Conservation (phyloP, 2,113 vertebrate species). For the Channa maculata region DNA sequence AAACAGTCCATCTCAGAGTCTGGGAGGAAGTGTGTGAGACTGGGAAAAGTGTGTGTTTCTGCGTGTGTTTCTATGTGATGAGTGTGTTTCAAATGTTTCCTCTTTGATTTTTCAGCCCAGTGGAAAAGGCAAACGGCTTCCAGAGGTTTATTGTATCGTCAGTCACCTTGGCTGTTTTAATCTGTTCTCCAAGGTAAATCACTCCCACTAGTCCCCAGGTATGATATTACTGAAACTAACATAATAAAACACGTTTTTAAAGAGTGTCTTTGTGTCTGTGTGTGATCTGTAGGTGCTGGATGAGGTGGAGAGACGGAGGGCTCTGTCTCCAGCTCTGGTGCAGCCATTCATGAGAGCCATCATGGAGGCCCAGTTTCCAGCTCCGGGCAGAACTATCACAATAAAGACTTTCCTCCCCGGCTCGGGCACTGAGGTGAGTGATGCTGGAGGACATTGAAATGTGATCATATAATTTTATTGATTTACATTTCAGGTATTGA, state of each 20-base stretch:
- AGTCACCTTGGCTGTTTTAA: slow-evolving; percentile 94
- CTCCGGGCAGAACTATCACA: slow-evolving; percentile 89
- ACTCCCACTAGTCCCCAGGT: neutral
- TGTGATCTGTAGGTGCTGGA: slow-evolving; percentile 86
- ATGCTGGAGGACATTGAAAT: neutral
- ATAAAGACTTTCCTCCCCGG: slow-evolving; percentile 94
- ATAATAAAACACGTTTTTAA: neutral
- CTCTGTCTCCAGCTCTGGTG: slow-evolving; percentile 91
- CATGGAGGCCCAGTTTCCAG: slow-evolving; percentile 95
- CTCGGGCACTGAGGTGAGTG: slow-evolving; percentile 90
- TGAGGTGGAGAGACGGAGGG: slow-evolving; percentile 92
- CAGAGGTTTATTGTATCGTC: slow-evolving; percentile 94
- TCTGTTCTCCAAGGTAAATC: slow-evolving; percentile 91
- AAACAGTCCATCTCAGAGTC: slow-evolving; percentile 66
- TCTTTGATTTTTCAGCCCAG: slow-evolving; percentile 77
- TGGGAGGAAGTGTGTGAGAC: slow-evolving; percentile 70
- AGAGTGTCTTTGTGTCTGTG: neutral
- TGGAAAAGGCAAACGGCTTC: slow-evolving; percentile 91
- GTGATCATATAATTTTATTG: neutral
- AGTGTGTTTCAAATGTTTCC: neutral
- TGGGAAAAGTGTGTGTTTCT: slow-evolving; percentile 59
- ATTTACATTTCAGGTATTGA: neutral
- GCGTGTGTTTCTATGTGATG: too few species aligned
- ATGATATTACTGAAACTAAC: neutral
- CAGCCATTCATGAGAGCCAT: slow-evolving; percentile 96